Evolutionary conservation across 2,888 invertebrate species (phyloP).

Genomic region (Acanthosepion pharaonis): DNA sequence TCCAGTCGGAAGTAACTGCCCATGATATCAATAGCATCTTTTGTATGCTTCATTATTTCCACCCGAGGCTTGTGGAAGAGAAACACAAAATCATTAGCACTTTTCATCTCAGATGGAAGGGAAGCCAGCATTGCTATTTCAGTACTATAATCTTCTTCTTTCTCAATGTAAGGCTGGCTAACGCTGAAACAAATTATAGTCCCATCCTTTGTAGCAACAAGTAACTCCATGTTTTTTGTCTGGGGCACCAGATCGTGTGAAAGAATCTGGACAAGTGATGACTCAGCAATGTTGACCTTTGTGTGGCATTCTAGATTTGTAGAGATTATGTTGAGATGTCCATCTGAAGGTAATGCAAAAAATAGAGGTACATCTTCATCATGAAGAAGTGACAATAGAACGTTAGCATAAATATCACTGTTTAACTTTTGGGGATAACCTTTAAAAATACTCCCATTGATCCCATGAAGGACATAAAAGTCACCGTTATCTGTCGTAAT

Average conservation of each 20-base stretch:
- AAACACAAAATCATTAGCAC: conserved; percentile 63
- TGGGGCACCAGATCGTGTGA: conserved; percentile 66
- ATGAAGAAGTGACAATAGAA: conserved; percentile 54
- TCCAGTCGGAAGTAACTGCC: conserved; percentile 61
- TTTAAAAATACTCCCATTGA: conserved; percentile 60
- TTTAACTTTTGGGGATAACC: conserved; percentile 66
- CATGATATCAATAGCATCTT: conserved; percentile 60
- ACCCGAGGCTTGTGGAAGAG: conserved; percentile 59
- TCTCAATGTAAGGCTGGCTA: conserved; percentile 49
- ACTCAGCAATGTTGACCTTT: conserved; percentile 66
- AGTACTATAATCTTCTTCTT: not conserved
- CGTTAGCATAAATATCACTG: conserved; percentile 59
- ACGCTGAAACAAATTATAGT: conserved; percentile 67
- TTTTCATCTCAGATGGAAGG: conserved; percentile 57
- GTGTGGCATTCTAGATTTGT: conserved; percentile 65
- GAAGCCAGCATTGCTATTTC: conserved; percentile 35
- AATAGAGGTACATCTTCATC: conserved; percentile 48
- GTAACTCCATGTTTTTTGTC: conserved; percentile 66
- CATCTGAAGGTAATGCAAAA: conserved; percentile 63
- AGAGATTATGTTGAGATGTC: conserved; percentile 66
- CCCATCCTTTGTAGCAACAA: conserved; percentile 70
- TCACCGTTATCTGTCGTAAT: conserved; percentile 68
- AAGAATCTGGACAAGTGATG: conserved; percentile 68
- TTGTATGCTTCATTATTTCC: conserved; percentile 56
- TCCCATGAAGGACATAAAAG: conserved; percentile 69